These are phyloP conservation scores for Megaceryle maxima DNA, from an alignment of 2,113 vertebrate species.

Conservation along the genomic window DNA sequence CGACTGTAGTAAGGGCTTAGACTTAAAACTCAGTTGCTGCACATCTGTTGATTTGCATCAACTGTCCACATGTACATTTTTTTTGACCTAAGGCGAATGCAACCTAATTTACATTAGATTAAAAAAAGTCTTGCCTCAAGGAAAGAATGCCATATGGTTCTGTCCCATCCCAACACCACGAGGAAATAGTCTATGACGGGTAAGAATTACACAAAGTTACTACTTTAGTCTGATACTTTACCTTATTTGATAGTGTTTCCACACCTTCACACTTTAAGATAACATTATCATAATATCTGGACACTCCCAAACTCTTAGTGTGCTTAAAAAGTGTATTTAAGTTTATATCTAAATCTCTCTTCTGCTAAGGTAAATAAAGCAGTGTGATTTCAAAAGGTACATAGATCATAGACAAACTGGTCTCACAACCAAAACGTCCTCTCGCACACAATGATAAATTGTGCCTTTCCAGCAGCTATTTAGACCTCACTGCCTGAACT, in stretches of 20 bases:
- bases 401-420: not conserved
- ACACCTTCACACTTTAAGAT: not conserved
- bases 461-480: constrained; percentile 10
- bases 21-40: not conserved
- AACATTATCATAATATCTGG: not conserved
- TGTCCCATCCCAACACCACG: not conserved
- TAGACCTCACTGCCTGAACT: constrained; percentile 28
- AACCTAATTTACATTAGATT: not conserved
- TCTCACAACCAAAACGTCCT: not conserved
- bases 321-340: not conserved
- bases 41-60: not conserved
- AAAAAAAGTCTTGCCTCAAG: not conserved
- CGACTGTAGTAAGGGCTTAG: not conserved
- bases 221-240: not conserved
- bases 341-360: not conserved
- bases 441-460: constrained; percentile 20
- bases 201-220: not conserved
- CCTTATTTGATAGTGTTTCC: not conserved
- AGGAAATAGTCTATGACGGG: not conserved
- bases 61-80: not conserved
- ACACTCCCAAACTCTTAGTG: not conserved
- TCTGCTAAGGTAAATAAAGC: constrained; percentile 6
- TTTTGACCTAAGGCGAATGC: not conserved
- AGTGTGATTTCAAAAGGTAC: constrained; percentile 13
- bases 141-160: not conserved